Conservation (phyloP, 1,140 invertebrate species). For the Andrena cerasifolii region DNA sequence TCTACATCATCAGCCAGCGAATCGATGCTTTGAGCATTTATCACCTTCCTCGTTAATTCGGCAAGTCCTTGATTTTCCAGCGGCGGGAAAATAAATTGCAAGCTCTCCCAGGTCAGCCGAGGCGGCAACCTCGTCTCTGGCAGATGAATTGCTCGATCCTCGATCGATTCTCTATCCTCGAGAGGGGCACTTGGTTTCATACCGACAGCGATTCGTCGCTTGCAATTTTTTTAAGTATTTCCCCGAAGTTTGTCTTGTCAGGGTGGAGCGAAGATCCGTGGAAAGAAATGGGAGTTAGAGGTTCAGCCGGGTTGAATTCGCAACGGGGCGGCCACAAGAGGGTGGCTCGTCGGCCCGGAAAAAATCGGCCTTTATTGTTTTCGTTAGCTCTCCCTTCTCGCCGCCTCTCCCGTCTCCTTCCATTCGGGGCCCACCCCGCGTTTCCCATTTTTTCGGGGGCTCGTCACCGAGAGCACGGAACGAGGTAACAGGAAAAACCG, state of each 20-base stretch:
- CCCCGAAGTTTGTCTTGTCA: neutral
- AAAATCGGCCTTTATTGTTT: conserved; percentile 75
- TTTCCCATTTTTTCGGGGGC: conserved; percentile 32
- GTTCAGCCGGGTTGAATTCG: conserved; percentile 17
- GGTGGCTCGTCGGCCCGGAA: conserved; percentile 60
- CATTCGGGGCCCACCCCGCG: conserved; percentile 33
- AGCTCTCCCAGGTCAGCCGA: neutral
- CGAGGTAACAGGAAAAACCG: conserved; percentile 48
- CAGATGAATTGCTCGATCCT: neutral
- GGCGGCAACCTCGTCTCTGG: neutral
- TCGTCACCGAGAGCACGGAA: conserved; percentile 27
- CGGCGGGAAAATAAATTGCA: neutral
- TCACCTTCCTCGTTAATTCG: conserved; percentile 35
- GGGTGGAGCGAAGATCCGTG: neutral
- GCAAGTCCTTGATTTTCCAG: conserved; percentile 47
- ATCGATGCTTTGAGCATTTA: conserved; percentile 34
- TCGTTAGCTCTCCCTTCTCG: conserved; percentile 66
- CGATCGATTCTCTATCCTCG: too few relatives aligned
- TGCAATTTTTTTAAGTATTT: neutral
- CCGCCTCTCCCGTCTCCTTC: conserved; percentile 33
- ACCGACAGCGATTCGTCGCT: too few relatives aligned
- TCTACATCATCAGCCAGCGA: conserved; percentile 19
- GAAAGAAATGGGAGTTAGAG: neutral
- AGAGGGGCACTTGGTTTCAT: too few relatives aligned
- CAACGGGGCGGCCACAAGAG: conserved; percentile 34